phyloP scores from a whole-genome alignment of 2,888 invertebrate genomes.

The Thyatira batis region DNA sequence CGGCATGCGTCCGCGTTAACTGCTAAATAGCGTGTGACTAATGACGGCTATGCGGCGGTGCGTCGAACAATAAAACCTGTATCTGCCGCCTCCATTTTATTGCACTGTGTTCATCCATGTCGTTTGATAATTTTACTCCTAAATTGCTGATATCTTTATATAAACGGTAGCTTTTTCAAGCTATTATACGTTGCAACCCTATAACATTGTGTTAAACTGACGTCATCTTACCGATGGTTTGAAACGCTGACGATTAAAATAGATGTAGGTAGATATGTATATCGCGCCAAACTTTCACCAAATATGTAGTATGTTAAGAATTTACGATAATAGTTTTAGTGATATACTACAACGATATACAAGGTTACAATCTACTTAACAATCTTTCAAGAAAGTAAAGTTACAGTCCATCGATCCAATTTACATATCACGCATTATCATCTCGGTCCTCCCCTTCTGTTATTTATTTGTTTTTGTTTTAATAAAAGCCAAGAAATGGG shows the following conservation, averaged over 20 bases:
- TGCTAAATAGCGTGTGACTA: constrained; percentile 80
- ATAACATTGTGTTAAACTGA: no score
- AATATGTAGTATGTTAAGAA: no score
- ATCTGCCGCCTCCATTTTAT: constrained; percentile 29
- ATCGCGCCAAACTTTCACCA: no score
- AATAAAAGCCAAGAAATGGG: constrained; percentile 66
- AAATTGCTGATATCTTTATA: neutral
- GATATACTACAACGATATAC: constrained; percentile 20
- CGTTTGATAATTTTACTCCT: neutral
- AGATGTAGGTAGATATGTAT: no score
- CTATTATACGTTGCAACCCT: no score
- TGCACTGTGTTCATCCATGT: constrained; percentile 19
- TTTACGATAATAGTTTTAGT: no score
- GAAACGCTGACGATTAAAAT: no score
- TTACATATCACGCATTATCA: constrained; percentile 52
- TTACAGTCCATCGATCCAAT: constrained; percentile 41
- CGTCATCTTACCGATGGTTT: no score
- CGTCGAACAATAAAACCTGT: constrained; percentile 38
- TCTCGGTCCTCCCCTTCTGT: constrained; percentile 38
- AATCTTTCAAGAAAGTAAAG: constrained; percentile 15
- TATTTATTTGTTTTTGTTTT: constrained; percentile 60
- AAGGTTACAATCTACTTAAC: constrained; percentile 29
- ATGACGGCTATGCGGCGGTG: constrained; percentile 43
- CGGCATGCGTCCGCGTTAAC: constrained; percentile 64
- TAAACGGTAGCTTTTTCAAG: neutral